These are phyloP conservation scores for Rhombomys opimus DNA, from an alignment of 2,113 vertebrate genomes.

Conservation along the genomic window DNA sequence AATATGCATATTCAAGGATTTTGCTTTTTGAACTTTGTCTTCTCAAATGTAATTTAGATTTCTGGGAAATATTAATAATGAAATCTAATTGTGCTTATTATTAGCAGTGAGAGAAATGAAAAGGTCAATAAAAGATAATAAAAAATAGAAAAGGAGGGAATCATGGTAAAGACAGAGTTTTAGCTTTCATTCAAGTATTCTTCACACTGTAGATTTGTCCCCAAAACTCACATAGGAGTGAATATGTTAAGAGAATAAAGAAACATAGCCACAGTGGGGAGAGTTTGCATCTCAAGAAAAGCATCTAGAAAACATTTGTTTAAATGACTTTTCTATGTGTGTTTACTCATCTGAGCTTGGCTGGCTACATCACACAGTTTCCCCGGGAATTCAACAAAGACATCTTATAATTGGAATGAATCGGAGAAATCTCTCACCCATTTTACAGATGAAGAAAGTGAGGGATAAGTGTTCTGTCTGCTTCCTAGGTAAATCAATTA, in stretches of 20 bases:
- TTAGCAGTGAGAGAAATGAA: not conserved
- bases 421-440: not conserved
- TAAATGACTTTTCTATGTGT: not conserved
- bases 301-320: not conserved
- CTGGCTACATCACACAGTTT: not conserved
- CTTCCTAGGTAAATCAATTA: not conserved
- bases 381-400: not conserved
- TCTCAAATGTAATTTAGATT: constrained; percentile 45
- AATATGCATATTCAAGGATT: not conserved
- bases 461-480: not conserved
- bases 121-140: not conserved
- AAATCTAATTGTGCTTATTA: constrained; percentile 13
- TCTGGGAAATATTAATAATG: constrained; percentile 12
- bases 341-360: not conserved
- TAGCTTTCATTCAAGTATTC: not conserved
- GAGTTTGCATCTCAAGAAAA: not conserved
- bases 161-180: not conserved
- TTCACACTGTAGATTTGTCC: not conserved
- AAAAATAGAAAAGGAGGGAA: not conserved
- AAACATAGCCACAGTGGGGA: not conserved
- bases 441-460: not conserved
- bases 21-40: not conserved
- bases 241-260: not conserved
- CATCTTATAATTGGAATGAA: not conserved
- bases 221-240: constrained; percentile 24